Conservation (phyloP, 2,113 vertebrate genomes). For the Saccopteryx leptura region DNA sequence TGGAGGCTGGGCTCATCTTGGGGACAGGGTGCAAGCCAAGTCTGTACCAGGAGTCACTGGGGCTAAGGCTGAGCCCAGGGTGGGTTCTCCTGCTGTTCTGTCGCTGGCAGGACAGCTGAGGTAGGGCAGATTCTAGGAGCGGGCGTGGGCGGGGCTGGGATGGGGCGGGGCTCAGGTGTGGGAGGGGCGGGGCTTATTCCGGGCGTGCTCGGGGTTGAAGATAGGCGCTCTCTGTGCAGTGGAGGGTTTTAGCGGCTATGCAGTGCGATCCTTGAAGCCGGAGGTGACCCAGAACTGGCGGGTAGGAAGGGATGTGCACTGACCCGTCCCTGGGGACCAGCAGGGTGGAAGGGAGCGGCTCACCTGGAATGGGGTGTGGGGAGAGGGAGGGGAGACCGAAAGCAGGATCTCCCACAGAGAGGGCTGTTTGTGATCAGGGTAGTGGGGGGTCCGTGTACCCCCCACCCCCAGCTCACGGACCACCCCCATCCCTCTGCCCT, state of each 20-base stretch:
- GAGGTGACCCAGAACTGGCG: slow-evolving; percentile 83
- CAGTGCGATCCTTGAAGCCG: slow-evolving; percentile 79
- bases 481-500: neutral
- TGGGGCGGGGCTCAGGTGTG: neutral
- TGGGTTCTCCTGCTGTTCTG: neutral
- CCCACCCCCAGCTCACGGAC: neutral
- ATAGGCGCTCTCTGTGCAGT: slow-evolving; percentile 56
- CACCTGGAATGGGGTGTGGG: neutral
- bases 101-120: fast-evolving
- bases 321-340: too few species aligned
- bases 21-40: neutral
- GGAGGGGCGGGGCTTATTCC: neutral
- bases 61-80: neutral
- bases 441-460: too few species aligned
- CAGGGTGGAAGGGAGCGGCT: neutral
- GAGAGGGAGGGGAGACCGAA: neutral
- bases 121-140: fast-evolving
- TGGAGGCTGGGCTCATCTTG: neutral
- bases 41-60: fast-evolving
- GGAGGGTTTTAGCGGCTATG: slow-evolving; percentile 81
- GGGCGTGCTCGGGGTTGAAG: fast-evolving
- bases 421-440: too few species aligned
- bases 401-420: neutral
- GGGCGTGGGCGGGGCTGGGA: neutral
- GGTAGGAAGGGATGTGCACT: slow-evolving; percentile 68